A percentile compares a stretch with the other conserved stretches of the same genome.
Evolutionary conservation across 2,888 invertebrate genomes (phyloP).

Genomic region (Nasonia oneida): DNA sequence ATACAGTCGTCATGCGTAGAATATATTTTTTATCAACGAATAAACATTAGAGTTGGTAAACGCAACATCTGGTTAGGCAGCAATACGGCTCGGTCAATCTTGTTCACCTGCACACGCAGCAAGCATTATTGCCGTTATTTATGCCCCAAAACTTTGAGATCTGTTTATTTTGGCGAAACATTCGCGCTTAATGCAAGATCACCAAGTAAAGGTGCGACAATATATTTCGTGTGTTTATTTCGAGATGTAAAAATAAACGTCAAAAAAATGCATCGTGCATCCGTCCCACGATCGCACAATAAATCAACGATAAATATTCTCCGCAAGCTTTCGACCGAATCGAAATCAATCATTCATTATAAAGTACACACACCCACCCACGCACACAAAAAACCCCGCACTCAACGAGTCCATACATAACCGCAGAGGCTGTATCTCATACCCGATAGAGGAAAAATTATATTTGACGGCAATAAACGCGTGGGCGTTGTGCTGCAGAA

Average conservation of each 20-base stretch:
- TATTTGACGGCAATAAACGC: background rate
- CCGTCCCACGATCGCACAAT: background rate
- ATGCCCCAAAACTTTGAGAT: conserved; percentile 12
- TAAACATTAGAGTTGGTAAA: background rate
- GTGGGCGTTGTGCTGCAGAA: background rate
- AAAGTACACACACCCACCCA: background rate
- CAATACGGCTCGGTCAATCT: conserved; percentile 10
- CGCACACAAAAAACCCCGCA: background rate
- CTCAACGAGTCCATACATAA: background rate
- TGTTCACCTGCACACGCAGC: conserved; percentile 10
- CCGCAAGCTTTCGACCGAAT: background rate
- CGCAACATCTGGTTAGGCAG: background rate
- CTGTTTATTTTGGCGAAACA: conserved; percentile 38
- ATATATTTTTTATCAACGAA: no score
- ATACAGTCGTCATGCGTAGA: no score
- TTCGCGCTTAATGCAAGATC: conserved; percentile 29
- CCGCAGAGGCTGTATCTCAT: background rate
- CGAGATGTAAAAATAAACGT: background rate
- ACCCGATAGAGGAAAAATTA: background rate
- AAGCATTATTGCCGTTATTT: conserved; percentile 27
- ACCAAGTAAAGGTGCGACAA: background rate
- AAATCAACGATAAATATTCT: background rate
- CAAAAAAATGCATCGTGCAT: background rate
- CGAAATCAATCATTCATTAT: conserved; percentile 12
- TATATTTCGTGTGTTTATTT: background rate